phyloP scores from a whole-genome alignment of 1,140 invertebrate species.

The Elymnias hypermnestra region DNA sequence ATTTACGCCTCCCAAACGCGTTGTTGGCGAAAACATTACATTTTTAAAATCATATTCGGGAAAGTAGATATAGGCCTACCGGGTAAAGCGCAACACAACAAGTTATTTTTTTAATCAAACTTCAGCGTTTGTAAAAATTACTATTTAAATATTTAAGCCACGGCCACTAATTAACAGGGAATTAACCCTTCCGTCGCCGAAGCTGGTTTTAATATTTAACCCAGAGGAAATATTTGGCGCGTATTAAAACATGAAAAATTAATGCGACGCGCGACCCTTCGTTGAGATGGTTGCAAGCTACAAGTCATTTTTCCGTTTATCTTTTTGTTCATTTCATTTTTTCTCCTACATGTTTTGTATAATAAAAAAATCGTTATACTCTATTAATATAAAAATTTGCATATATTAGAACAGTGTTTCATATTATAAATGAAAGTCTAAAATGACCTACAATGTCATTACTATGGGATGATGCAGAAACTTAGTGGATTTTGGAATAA shows the following conservation, averaged over 20 bases:
- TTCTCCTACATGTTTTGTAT: neutral
- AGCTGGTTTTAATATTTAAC: slow-evolving; percentile 66
- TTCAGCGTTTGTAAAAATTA: slow-evolving; percentile 76
- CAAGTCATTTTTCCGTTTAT: neutral
- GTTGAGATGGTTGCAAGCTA: neutral
- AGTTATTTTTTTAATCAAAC: slow-evolving; percentile 71
- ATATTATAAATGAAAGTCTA: too few species aligned
- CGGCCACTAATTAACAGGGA: slow-evolving; percentile 72
- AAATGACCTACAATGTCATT: too few species aligned
- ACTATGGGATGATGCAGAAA: neutral
- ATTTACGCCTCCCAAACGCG: slow-evolving; percentile 56
- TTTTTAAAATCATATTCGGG: slow-evolving; percentile 70
- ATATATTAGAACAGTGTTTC: too few species aligned
- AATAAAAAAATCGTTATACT: too few species aligned
- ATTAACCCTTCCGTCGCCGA: slow-evolving; percentile 74
- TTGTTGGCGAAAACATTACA: slow-evolving; percentile 55
- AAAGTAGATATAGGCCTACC: slow-evolving; percentile 66
- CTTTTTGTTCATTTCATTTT: neutral
- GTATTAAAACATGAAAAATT: slow-evolving; percentile 75
- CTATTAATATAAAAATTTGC: too few species aligned
- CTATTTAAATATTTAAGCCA: slow-evolving; percentile 71
- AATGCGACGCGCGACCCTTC: slow-evolving; percentile 32
- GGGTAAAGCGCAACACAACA: slow-evolving; percentile 48
- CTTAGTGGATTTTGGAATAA: neutral
- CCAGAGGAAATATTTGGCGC: slow-evolving; percentile 72